A percentile compares a stretch with the other conserved stretches of the same genome.
phyloP scores from a whole-genome alignment of 2,797 vertebrate species.

The Merluccius polli region DNA sequence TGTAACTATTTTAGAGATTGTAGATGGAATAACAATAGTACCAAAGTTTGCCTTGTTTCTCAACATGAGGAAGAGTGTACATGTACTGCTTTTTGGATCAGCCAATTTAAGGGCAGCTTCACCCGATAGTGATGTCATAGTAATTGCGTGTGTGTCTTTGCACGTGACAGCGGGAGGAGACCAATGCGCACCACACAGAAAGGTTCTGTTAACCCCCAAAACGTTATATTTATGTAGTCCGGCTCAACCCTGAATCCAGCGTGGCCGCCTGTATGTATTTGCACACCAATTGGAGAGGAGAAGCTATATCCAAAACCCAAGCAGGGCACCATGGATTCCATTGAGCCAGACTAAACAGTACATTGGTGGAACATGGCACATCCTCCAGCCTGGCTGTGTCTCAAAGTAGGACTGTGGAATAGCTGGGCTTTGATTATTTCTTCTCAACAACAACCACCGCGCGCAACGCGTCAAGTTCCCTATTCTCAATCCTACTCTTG shows the following conservation, averaged over 20 bases:
- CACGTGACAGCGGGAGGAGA: background rate
- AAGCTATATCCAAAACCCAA: background rate
- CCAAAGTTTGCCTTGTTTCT: background rate
- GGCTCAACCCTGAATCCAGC: background rate
- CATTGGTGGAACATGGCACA: background rate
- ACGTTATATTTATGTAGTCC: background rate
- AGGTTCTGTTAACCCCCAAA: conserved; percentile 7
- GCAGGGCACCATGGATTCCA: background rate
- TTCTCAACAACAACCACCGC: background rate
- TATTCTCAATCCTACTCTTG: conserved; percentile 6
- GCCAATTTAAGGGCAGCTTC: conserved; percentile 1
- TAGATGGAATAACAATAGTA: background rate
- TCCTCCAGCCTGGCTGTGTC: background rate
- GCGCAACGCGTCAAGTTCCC: background rate
- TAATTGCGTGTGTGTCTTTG: conserved; percentile 2
- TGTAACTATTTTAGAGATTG: background rate
- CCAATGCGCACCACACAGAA: background rate
- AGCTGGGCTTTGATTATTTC: background rate
- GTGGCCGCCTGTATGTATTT: background rate
- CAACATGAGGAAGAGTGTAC: background rate
- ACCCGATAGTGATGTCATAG: conserved; percentile 6
- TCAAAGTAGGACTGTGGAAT: conserved; percentile 9
- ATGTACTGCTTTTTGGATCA: background rate
- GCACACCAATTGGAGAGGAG: background rate
- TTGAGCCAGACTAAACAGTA: conserved; percentile 1